Conservation (phyloP, 2,797 vertebrate species). For the Anguilla anguilla region DNA sequence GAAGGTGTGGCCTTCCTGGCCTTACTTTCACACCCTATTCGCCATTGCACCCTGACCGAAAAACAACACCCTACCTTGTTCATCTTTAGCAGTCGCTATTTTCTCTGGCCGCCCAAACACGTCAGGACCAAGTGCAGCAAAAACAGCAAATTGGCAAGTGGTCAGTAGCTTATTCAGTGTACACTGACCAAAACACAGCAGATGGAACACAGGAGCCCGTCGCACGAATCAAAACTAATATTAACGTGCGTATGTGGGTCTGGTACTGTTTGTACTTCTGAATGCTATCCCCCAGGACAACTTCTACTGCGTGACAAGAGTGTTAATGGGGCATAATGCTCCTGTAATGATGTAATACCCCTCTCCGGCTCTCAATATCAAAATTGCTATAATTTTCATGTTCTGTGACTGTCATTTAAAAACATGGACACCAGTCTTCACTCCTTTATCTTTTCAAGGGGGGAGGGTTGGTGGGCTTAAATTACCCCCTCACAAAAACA, state of each 20-base stretch:
- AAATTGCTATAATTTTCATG: background rate
- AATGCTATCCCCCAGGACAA: background rate
- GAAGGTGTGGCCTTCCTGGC: conserved; percentile 56
- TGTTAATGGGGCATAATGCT: background rate
- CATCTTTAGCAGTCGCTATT: background rate
- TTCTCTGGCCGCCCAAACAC: background rate
- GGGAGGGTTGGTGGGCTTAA: background rate
- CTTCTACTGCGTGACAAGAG: background rate
- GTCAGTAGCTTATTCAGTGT: background rate
- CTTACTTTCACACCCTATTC: conserved; percentile 31
- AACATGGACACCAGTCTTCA: background rate
- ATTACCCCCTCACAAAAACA: background rate
- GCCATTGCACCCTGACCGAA: background rate
- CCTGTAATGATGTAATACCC: background rate
- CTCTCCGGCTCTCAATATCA: background rate
- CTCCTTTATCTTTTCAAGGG: background rate
- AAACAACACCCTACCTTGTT: background rate
- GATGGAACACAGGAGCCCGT: background rate
- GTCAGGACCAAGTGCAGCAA: background rate
- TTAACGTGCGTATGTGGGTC: background rate
- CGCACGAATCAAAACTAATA: background rate
- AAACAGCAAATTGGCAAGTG: background rate
- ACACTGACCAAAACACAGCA: background rate
- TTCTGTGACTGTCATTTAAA: background rate
- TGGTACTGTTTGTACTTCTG: background rate